Percentiles rank a stretch among this genome's conserved stretches.
phyloP scores from a whole-genome alignment of 2,797 vertebrate genomes.

The Coregonus ussuriensis region DNA sequence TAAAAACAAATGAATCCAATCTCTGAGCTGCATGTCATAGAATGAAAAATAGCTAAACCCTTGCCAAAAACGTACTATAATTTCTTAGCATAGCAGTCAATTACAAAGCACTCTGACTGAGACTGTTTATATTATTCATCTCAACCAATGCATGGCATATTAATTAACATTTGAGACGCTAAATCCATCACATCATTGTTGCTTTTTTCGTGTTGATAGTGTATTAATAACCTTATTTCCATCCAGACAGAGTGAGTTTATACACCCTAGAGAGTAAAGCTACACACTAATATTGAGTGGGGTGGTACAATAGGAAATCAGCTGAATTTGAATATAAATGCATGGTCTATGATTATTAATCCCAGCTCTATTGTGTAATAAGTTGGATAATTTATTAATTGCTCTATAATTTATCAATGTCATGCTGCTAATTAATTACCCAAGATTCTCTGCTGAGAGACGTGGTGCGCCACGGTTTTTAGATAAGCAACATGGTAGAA shows the following conservation, averaged over 20 bases:
- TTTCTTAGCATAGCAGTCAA: conserved; percentile 40
- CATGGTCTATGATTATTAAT: conserved; percentile 61
- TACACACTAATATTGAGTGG: background rate
- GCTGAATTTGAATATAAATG: conserved; percentile 62
- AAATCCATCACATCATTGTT: conserved; percentile 42
- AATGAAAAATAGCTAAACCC: conserved; percentile 45
- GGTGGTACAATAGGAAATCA: conserved; percentile 53
- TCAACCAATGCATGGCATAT: conserved; percentile 34
- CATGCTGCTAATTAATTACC: conserved; percentile 70
- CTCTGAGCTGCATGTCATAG: conserved; percentile 21
- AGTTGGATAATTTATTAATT: conserved; percentile 71
- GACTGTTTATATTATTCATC: conserved; percentile 61
- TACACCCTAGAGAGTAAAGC: background rate
- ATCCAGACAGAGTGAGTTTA: background rate
- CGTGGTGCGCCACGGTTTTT: conserved; percentile 53
- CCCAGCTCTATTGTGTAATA: conserved; percentile 54
- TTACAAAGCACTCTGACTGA: conserved; percentile 45
- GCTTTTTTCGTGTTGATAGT: background rate
- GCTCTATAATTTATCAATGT: conserved; percentile 74
- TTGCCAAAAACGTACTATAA: conserved; percentile 54
- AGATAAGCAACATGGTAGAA: conserved; percentile 36
- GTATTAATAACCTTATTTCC: background rate
- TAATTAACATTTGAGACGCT: conserved; percentile 63
- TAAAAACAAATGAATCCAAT: conserved; percentile 32
- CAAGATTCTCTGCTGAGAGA: conserved; percentile 62